Evolutionary conservation across 2,888 invertebrate genomes (phyloP), one percentile per base, ranked within the genome.

Genomic region (Scaptomyza cyrtandrae): DNA sequence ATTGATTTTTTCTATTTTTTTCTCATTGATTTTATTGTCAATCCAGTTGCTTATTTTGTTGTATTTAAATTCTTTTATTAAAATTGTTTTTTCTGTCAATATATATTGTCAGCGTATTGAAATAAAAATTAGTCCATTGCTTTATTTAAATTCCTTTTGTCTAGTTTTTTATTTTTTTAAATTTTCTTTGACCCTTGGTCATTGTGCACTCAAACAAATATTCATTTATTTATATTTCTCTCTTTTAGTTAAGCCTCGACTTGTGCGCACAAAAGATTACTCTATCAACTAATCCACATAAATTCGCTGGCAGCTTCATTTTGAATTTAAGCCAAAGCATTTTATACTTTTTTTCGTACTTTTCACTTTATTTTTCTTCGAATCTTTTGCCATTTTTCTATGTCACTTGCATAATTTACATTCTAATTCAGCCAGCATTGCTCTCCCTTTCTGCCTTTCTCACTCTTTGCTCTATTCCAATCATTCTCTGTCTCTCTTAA

Each of bases 391-490:
- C 62, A 72, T 77, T 75, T 77, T 77, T 75, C 76, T 77, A 72
- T 77, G 78, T 78, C 78, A 67, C 71, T 78, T 78, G 74, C 87
- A 83, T 86, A 83, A 83, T 86, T 83, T 83, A 80, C 76, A 80
- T 84, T 83, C 85, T 86, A 83, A 86, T 83, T 79, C 76, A 74
- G 67, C 33, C 74, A 67, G 82, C 74, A 70, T 67, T 63, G 58
- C 60, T 24, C 24, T 24, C 53, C 48, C 29, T 33, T 43, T 5
- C 19, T 41, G n/a, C 45, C 29, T 46, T 10, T 44, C 31, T 1
- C 35, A 27, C 37, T 29, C 48, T 37, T 31, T 29, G 29, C 44
- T 31, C 44, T 35, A 19, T 52, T 46, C 41, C 44, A 43, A 57
- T 56, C 37, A 39, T 67, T 48, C 62, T 53, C 64, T 62, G 52